phyloP scores from a whole-genome alignment of 2,113 vertebrate genomes.

The Neofelis nebulosa region DNA sequence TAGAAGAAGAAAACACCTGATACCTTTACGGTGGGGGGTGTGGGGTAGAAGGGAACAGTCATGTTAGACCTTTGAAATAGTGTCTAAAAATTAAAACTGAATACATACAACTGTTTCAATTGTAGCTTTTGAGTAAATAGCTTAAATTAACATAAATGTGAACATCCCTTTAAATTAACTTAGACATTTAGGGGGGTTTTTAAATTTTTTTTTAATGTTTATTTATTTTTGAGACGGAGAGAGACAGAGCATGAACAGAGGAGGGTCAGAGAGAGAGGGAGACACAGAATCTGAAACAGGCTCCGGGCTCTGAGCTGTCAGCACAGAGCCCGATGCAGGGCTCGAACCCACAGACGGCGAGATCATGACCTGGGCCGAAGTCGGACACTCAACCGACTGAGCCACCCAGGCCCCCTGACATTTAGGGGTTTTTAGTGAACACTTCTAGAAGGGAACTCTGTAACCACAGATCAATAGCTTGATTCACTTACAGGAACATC shows the following conservation, averaged over 20 bases:
- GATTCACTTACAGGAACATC: background rate
- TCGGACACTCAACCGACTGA: no score
- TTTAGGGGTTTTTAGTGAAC: background rate
- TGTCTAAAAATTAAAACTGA: background rate
- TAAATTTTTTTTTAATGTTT: no score
- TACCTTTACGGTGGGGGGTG: background rate
- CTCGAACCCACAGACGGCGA: no score
- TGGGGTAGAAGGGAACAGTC: background rate
- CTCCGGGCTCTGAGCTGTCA: no score
- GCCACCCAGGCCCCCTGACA: background rate
- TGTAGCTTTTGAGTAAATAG: background rate
- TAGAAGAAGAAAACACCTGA: background rate
- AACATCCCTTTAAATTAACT: background rate
- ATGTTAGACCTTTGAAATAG: background rate
- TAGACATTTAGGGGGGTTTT: background rate
- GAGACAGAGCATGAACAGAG: no score
- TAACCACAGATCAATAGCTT: background rate
- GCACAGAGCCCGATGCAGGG: no score
- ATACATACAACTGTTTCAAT: background rate
- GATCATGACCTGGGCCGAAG: no score
- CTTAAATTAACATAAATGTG: background rate
- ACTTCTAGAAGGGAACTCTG: background rate
- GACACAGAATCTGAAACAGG: no score
- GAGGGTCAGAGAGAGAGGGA: no score
- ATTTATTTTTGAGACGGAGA: no score